Evolutionary conservation across 1,140 invertebrate species (phyloP).

Genomic region (Stegodyphus mimosarum): DNA sequence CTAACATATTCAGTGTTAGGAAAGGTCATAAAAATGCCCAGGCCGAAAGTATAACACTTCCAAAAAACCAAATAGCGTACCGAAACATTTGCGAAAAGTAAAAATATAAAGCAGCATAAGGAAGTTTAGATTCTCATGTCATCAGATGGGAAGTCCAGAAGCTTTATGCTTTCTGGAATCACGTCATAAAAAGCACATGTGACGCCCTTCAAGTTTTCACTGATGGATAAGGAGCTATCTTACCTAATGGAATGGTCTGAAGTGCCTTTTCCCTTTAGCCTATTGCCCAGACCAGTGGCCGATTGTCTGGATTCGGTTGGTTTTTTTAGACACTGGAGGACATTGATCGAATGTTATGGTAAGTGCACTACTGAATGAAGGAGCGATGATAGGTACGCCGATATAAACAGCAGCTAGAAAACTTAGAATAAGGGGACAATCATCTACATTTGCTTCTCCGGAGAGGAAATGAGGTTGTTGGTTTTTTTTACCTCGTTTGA

Average conservation of each 20-base stretch:
- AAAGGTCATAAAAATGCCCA: constrained; percentile 45
- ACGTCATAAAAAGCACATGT: constrained; percentile 61
- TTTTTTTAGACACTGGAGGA: background rate
- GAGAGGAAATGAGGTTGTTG: background rate
- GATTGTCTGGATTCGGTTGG: constrained; percentile 17
- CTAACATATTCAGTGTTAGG: constrained; percentile 35
- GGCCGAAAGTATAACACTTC: constrained; percentile 46
- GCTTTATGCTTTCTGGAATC: constrained; percentile 60
- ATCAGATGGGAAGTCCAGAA: constrained; percentile 51
- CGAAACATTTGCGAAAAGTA: constrained; percentile 55
- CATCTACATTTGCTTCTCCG: background rate
- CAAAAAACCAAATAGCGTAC: constrained; percentile 56
- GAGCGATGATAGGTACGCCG: background rate
- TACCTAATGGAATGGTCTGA: constrained; percentile 57
- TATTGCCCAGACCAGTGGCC: constrained; percentile 45
- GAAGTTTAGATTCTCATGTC: constrained; percentile 56
- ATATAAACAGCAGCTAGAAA: too few species aligned
- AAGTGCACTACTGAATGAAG: background rate
- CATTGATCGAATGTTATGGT: background rate
- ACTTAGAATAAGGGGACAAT: background rate
- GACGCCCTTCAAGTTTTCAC: constrained; percentile 59
- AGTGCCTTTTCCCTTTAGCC: constrained; percentile 42
- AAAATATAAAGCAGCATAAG: constrained; percentile 54
- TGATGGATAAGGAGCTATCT: constrained; percentile 61
- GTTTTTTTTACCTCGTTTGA: too few species aligned